phyloP scores from a whole-genome alignment of 2,113 vertebrate genomes.

The Ailuropoda melanoleuca region DNA sequence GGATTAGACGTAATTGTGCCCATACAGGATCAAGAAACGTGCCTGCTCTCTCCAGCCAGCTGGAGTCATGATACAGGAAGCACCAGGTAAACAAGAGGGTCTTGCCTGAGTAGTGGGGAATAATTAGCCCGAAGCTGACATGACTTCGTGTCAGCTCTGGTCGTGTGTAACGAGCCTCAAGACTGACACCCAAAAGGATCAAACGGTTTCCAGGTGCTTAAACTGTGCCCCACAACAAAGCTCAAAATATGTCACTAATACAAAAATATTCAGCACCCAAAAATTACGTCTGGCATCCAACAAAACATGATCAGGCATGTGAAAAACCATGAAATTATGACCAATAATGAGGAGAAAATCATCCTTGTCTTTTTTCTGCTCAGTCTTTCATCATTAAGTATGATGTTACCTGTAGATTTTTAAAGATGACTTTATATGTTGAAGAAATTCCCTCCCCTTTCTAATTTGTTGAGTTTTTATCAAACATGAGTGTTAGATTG shows the following conservation, averaged over 20 bases:
- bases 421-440: not conserved
- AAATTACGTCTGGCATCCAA: not conserved
- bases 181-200: not conserved
- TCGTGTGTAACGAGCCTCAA: not conserved
- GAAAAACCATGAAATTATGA: not conserved
- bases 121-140: not conserved
- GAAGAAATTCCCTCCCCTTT: not conserved
- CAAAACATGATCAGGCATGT: not conserved
- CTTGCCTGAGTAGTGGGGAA: not conserved
- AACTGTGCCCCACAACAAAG: not conserved
- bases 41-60: not conserved
- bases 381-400: not conserved
- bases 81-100: not conserved
- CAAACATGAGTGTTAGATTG: not conserved
- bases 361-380: too few species aligned
- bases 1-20: not conserved
- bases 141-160: not conserved
- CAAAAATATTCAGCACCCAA: not conserved
- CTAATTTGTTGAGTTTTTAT: not conserved
- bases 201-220: not conserved
- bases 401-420: not conserved
- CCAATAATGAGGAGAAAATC: not conserved
- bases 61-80: not conserved
- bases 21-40: not conserved
- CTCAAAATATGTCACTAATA: not conserved